Evolutionary conservation across 2,113 vertebrate genomes (phyloP), one percentile per base, ranked within the genome.

Genomic region (Pao palembangensis): DNA sequence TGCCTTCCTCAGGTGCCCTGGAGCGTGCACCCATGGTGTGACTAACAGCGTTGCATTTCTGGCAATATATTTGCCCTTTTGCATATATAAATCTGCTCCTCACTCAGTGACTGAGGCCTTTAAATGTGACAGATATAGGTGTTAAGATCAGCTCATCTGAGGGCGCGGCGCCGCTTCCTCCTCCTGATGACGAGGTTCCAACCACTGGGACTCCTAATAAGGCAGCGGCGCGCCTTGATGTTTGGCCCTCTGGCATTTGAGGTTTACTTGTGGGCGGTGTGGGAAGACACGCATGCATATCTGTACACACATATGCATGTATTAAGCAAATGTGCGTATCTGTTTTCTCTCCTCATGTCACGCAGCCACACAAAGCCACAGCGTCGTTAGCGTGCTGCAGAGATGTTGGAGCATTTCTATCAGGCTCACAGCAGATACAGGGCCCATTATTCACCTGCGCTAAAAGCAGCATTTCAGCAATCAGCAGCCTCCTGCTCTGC

Each of bases 181-280:
- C 74, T 60, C 56, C 72, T 62, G 78, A 73, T 87, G 82, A 86
- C 83, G 76, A 75, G 61, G 75, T 77, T 72, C 69, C 71, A 85
- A 58, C 84, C 73, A 76, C 78, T 73, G 85, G 83, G 78, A 82
- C 75, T 75, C 66, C 68, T 78, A 83, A 86, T 85, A 79, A 79
- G 80, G 59, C 82, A 76, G 67, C 73, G 74, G 73, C 55, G 69
- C 0, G 71, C 76, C 83, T 81, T 85, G 73, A 86, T 88, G 85
- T 86, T 81, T 84, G 75, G 71, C 79, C 85, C 82, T 85, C 80
- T 81, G 82, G 87, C 73, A 8, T 56, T 41, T 28, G 44, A 81
- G 83, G 68, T 77, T 75, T 81, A 80, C 84, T 84, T 86, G 87
- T 83, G 80, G 83, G 83, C 34, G 80, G 78, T 38, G 71, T 81